Base-by-base conservation (phyloP, 2,888 invertebrate species). In the Aspidiotus rigidus region DNA sequence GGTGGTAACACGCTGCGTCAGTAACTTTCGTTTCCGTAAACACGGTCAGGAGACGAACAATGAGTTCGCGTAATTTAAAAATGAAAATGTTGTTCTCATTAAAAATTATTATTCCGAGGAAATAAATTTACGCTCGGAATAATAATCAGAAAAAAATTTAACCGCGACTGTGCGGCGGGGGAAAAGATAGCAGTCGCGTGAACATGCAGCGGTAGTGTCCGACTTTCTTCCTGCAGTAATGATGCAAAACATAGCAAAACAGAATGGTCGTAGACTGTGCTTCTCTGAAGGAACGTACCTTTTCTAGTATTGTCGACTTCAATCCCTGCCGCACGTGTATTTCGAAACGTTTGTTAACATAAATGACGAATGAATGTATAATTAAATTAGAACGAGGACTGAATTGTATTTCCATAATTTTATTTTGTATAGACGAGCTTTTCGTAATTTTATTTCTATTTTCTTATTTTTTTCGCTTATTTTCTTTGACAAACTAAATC, bases 331-430 rank as follows among this genome's bases (percentile, higher is more conserved):
- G 28, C 59, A 59, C 59, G 16, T 59, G 16, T 49, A 28, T 8
- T 28, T 28, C 10, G 28, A 59, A 59, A 59, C 59, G 59, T 59
- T 59, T 59, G 59, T 59, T 59, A 41, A 62, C n/a, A 28, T 53
- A 63, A 63, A 63, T 63, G 63, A 62, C 42, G 62, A 63, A 63
- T 63, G 63, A 63, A 63, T 63, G 53, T 28, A 63, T 63, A 63
- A 63, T 63, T 44, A 63, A 63, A 63, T 63, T 63, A 63, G 49
- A 62, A 15, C 28, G 28, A 28, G 13, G 16, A 16, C 28, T 53
- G 42, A 62, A 62, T 62, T 13, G 9, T 13, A 62, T 62, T 62
- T 42, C n/a, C 62, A 62, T 62, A 62, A 62, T 62, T 62, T 62
- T 7, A 40, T 11, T 28, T 2, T 28, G 28, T 1, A 28, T 28